Evolutionary conservation across 2,113 vertebrate genomes (phyloP).

Genomic region (Neotoma lepida): DNA sequence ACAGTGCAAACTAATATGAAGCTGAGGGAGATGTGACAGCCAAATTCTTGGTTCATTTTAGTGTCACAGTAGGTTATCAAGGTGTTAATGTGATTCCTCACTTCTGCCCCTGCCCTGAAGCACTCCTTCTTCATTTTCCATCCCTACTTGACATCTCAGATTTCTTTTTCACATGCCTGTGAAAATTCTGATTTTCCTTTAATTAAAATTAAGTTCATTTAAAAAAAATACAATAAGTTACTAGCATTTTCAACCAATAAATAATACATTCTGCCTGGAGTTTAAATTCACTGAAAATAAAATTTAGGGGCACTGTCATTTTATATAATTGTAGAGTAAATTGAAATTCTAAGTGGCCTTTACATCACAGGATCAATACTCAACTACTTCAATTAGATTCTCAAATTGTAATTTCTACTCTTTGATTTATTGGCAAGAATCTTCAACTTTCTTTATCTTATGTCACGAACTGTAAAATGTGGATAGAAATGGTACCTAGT

Average conservation of each 20-base stretch:
- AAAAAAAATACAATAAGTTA: too few relatives aligned
- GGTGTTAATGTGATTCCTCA: neutral
- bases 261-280: accelerated
- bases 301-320: neutral
- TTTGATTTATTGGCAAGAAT: neutral
- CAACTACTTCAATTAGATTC: neutral
- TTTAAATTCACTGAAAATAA: neutral
- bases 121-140: neutral
- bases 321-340: neutral
- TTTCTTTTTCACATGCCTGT: neutral
- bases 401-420: neutral
- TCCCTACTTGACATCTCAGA: neutral
- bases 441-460: neutral
- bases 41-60: neutral
- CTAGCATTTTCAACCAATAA: neutral
- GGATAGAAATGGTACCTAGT: neutral
- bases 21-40: too few relatives aligned
- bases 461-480: neutral
- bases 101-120: neutral
- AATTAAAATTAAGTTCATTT: slow-evolving; percentile 35
- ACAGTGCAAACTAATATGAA: neutral
- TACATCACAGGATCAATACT: neutral
- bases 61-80: neutral
- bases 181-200: slow-evolving; percentile 35
- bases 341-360: neutral